Evolutionary conservation across 2,113 vertebrate species (phyloP).

Genomic region (Mus pahari): DNA sequence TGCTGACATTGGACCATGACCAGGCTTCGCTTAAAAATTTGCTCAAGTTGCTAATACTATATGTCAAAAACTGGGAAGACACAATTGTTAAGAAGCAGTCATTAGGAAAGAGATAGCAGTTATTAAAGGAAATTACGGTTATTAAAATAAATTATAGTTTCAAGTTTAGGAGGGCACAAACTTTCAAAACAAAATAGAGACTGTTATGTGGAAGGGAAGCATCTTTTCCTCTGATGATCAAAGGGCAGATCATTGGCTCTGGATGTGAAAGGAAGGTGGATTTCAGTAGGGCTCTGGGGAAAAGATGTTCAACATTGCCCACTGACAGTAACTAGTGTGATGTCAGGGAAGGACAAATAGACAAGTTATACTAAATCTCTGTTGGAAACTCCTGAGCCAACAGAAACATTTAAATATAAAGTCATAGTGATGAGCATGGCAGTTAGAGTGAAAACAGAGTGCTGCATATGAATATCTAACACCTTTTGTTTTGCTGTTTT

Average conservation of each 20-base stretch:
- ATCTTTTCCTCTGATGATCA: not conserved
- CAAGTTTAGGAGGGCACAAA: conserved; percentile 17
- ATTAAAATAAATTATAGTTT: conserved; percentile 22
- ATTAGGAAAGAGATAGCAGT: conserved; percentile 29
- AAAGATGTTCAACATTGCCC: not conserved
- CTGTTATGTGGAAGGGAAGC: not conserved
- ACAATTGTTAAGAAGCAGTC: not conserved
- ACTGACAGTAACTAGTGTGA: not conserved
- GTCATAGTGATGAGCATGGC: not conserved
- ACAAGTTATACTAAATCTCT: not conserved
- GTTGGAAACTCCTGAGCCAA: not conserved
- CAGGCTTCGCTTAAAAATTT: conserved; percentile 7
- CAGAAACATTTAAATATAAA: not conserved
- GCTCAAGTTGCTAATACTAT: not conserved
- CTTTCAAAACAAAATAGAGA: conserved; percentile 8
- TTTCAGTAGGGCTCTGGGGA: not conserved
- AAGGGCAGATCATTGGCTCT: not conserved
- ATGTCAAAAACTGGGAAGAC: conserved; percentile 7
- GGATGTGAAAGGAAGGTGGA: not conserved
- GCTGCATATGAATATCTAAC: not conserved
- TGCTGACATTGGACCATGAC: not conserved
- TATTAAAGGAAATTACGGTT: conserved; percentile 32
- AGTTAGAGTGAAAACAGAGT: not conserved
- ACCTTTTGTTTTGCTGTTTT: not conserved
- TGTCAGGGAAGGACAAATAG: not conserved